Evolutionary conservation across 2,113 vertebrate genomes (phyloP).

Genomic region (Erpornis zantholeuca): DNA sequence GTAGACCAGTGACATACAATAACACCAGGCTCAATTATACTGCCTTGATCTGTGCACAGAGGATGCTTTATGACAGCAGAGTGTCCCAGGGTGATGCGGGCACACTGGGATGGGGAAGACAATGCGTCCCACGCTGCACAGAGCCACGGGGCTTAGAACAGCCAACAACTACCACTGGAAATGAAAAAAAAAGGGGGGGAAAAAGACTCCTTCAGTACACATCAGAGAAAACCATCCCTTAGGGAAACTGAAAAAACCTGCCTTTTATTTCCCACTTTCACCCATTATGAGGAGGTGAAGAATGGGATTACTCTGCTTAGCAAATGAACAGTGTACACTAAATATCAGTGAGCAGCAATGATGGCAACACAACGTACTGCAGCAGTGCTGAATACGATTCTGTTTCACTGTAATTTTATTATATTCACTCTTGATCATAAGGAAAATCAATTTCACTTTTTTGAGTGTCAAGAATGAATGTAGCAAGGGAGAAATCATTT

Average conservation of each 20-base stretch:
- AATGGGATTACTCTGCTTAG: not conserved
- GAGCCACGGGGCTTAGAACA: not conserved
- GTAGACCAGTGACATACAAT: constrained; percentile 46
- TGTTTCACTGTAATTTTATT: not conserved
- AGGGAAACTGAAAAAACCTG: not conserved
- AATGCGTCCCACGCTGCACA: not conserved
- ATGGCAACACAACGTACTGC: not conserved
- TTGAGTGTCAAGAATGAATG: not conserved
- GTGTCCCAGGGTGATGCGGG: constrained; percentile 16
- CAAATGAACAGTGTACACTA: not conserved
- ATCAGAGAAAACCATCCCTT: not conserved
- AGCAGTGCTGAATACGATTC: not conserved
- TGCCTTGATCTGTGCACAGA: constrained; percentile 38
- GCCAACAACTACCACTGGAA: not conserved
- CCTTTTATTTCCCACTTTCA: not conserved
- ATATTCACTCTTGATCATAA: not conserved
- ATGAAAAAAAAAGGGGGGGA: not conserved
- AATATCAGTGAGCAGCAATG: not conserved
- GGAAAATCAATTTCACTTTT: not conserved
- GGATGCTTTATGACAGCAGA: constrained; percentile 47
- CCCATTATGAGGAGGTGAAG: not conserved
- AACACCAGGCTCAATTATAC: constrained; percentile 46
- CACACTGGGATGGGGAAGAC: not conserved
- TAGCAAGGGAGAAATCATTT: not conserved
- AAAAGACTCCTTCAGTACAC: not conserved